A percentile compares a stretch with the other conserved stretches of the same genome.
These are phyloP conservation scores for Muscicapa striata DNA, from an alignment of 2,797 vertebrate genomes.

Conservation along the genomic window DNA sequence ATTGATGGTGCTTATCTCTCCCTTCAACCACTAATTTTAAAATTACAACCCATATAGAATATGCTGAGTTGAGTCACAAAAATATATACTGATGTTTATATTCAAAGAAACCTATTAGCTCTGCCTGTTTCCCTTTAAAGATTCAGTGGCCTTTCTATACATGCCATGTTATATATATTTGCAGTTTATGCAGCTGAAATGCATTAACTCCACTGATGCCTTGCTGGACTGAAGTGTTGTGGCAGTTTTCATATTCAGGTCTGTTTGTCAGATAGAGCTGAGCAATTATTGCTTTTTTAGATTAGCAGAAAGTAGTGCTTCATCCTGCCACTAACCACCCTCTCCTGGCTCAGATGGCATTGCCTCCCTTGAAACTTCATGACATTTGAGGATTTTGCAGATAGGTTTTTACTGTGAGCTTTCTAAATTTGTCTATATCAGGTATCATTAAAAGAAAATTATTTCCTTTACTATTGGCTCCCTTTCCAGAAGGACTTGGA, in stretches of 20 bases:
- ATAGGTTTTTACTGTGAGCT: not conserved
- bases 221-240: not conserved
- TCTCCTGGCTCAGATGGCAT: not conserved
- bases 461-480: not conserved
- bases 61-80: constrained; percentile 71
- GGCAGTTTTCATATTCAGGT: not conserved
- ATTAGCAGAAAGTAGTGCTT: not conserved
- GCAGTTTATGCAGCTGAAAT: constrained; percentile 46
- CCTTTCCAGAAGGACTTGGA: not conserved
- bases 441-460: not conserved
- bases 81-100: constrained; percentile 76
- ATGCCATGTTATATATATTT: constrained; percentile 37
- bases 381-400: not conserved
- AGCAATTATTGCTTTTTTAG: not conserved
- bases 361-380: not conserved
- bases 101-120: constrained; percentile 68
- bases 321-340: not conserved
- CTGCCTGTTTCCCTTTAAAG: constrained; percentile 65
- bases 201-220: constrained; percentile 56
- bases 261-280: not conserved
- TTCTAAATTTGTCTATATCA: not conserved
- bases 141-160: constrained; percentile 52
- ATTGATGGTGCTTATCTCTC: constrained; percentile 75
- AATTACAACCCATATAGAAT: constrained; percentile 73
- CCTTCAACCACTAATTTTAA: constrained; percentile 75